Conservation (phyloP, 2,113 vertebrate species). For the Dinomys branickii region DNA sequence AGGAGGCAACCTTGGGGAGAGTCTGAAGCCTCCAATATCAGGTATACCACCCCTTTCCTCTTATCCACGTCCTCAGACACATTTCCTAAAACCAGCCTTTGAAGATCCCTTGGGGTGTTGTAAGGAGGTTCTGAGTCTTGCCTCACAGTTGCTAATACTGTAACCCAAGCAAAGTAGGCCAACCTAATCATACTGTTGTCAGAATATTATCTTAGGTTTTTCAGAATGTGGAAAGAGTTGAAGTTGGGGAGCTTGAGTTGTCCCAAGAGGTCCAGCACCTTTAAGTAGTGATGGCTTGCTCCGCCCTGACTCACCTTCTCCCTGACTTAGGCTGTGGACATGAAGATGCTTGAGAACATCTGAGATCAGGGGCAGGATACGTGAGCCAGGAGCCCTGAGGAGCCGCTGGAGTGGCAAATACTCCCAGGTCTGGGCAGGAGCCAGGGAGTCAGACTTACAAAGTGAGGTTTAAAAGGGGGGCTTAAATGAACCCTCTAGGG, state of each 20-base stretch:
- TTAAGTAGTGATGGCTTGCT: neutral
- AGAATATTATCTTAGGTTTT: neutral
- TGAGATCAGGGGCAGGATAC: neutral
- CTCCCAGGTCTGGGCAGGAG: neutral
- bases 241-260: neutral
- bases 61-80: neutral
- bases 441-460: neutral
- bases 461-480: neutral
- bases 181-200: neutral
- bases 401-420: neutral
- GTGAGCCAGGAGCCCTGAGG: neutral
- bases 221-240: neutral
- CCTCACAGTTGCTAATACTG: neutral
- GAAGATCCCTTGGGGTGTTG: neutral
- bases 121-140: neutral
- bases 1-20: neutral
- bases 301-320: neutral
- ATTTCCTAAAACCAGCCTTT: neutral
- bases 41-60: neutral
- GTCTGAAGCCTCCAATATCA: neutral
- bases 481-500: neutral
- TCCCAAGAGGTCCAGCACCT: neutral
- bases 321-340: neutral
- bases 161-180: neutral
- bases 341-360: neutral